Percentiles rank a stretch among this genome's conserved stretches.
Evolutionary conservation across 2,797 vertebrate species (phyloP).

Genomic region (Sarcophilus harrisii): DNA sequence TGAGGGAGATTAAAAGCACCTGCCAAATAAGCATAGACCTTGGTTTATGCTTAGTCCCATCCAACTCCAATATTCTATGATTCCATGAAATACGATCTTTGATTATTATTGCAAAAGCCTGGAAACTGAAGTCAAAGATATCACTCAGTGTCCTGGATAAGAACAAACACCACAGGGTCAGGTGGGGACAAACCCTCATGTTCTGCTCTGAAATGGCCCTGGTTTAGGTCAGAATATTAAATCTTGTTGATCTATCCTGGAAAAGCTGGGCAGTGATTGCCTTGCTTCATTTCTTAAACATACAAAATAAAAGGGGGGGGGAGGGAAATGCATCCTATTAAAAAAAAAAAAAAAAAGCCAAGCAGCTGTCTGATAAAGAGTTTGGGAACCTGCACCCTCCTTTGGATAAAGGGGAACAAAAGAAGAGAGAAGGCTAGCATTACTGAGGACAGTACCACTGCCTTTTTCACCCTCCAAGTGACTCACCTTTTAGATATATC

Average conservation of each 20-base stretch:
- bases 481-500: not conserved
- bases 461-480: not conserved
- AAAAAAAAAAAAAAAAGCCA: not conserved
- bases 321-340: not conserved
- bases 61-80: not conserved
- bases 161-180: not conserved
- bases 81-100: constrained; percentile 5
- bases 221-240: not conserved
- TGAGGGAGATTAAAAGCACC: not conserved
- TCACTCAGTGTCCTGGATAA: not conserved
- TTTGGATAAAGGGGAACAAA: not conserved
- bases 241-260: not conserved
- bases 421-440: not conserved
- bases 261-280: not conserved
- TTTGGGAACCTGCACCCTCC: not conserved
- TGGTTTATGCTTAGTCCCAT: not conserved
- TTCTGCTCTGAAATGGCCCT: not conserved
- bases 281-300: not conserved
- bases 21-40: not conserved
- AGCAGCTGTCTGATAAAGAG: not conserved
- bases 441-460: not conserved
- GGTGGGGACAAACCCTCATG: not conserved
- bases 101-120: not conserved
- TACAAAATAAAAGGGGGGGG: too few relatives aligned
- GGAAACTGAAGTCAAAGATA: not conserved